A percentile compares a stretch with the other conserved stretches of the same genome.
These are phyloP conservation scores for Drosophila orena DNA, from an alignment of 1,140 invertebrate species.

Conservation along the genomic window DNA sequence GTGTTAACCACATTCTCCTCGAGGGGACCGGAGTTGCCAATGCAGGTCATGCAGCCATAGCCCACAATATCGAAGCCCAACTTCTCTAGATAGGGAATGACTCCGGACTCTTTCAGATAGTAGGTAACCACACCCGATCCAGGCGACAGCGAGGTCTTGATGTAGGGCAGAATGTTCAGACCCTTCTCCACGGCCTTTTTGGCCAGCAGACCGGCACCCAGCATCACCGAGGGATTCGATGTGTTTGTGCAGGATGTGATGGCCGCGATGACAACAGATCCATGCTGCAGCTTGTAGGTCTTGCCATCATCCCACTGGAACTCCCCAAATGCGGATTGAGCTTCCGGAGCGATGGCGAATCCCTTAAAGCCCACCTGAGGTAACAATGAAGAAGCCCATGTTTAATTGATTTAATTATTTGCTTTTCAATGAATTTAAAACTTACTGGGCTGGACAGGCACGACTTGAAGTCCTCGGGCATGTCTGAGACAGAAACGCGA, in stretches of 20 bases:
- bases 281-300: conserved; percentile 94
- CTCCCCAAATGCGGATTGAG: conserved; percentile 88
- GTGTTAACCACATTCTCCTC: conserved; percentile 95
- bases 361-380: conserved; percentile 96
- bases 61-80: conserved; percentile 97
- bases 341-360: conserved; percentile 91
- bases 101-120: conserved; percentile 94
- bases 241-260: conserved; percentile 99
- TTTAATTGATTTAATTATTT: not conserved
- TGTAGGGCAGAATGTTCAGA: conserved; percentile 94
- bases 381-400: conserved; percentile 26
- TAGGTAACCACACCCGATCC: conserved; percentile 99
- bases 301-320: conserved; percentile 94
- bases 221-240: conserved; percentile 98
- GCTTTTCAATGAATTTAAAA: conserved; percentile 16
- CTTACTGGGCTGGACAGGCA: conserved; percentile 96
- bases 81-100: conserved; percentile 93
- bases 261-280: conserved; percentile 98
- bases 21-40: conserved; percentile 98
- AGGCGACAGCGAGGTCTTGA: conserved; percentile 98
- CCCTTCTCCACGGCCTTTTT: conserved; percentile 98
- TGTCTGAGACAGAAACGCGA: conserved; percentile 94
- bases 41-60: conserved; percentile 99
- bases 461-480: conserved; percentile 95
- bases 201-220: conserved; percentile 96